Evolutionary conservation across 1,140 invertebrate genomes (phyloP), one percentile per base, ranked within the genome.

Genomic region (Drosophila malerkotliana): DNA sequence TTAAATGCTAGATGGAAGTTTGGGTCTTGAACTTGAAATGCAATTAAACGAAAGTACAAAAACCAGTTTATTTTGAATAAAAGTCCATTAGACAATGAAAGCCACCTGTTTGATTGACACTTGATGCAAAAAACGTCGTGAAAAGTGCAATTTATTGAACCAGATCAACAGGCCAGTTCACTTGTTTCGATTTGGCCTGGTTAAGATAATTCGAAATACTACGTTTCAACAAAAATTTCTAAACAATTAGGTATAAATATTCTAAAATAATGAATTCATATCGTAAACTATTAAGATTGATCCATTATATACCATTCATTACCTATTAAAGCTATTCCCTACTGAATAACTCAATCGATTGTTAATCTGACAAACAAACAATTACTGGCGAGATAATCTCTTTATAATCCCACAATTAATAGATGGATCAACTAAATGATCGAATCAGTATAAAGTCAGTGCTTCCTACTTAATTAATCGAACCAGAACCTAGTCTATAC

Each of bases 21-120:
- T 37, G 24, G 10, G 15, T 14, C 53, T 69, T 69, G 64, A 71
- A 69, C 67, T 69, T 69, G 52, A 48, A 69, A 45, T 28, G 48
- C 30, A 66, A 53, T 68, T 55, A 37, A 39, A 68, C 34, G 41
- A 57, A 69, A 69, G 51, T 41, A 49, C 41, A 14, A 44, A 44
- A 69, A 69, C 66, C 28, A 14, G 66, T 68, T 69, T 69, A 30
- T 47, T 48, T n/a, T 10, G 10, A 37, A 37, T 12, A 34, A 56
- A 52, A 68, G 54, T 7, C 62, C 64, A 68, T 67, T 68, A 67
- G 8, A 14, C 28, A 8, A 10, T 54, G 12, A 14, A 51, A 60
- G 18, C 34, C 58, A n/a, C 26, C 14, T 12, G 48, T 24, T 14
- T 51, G 48, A 51, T 51, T 51, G 47, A 24, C 32, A 54, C 67